Percentiles rank a stretch among this genome's conserved stretches.
Conservation (phyloP, 2,888 invertebrate species). For the Syrista parreyssii region DNA sequence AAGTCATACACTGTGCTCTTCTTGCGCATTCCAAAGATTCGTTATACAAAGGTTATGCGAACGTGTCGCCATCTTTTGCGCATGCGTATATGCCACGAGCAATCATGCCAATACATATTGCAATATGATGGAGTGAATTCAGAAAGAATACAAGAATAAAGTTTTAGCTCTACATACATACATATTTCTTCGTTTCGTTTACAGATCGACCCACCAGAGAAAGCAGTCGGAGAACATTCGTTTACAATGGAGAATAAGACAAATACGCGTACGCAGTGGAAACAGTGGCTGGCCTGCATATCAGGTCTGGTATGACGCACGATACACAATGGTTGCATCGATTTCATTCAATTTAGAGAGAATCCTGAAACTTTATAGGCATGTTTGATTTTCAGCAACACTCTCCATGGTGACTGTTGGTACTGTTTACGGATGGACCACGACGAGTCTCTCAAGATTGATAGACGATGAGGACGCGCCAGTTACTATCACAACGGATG, state of each 20-base stretch:
- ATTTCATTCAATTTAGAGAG: neutral
- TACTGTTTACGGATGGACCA: constrained; percentile 62
- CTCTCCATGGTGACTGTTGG: constrained; percentile 63
- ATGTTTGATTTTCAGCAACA: constrained; percentile 48
- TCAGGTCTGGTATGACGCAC: constrained; percentile 46
- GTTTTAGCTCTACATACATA: neutral
- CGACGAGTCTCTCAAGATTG: constrained; percentile 51
- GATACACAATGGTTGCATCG: neutral
- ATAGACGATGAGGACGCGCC: constrained; percentile 42
- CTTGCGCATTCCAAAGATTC: neutral
- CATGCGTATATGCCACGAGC: neutral
- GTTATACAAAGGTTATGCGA: neutral
- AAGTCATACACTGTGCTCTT: neutral
- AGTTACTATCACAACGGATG: constrained; percentile 47
- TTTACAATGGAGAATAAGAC: constrained; percentile 24
- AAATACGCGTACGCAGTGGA: constrained; percentile 50
- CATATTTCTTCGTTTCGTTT: neutral
- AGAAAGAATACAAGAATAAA: neutral
- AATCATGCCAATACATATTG: neutral
- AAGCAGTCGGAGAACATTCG: constrained; percentile 28
- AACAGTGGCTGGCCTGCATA: constrained; percentile 62
- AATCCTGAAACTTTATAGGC: constrained; percentile 21
- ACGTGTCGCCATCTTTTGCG: neutral
- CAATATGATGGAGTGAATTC: neutral
- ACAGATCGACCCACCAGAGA: constrained; percentile 41